phyloP scores from a whole-genome alignment of 2,113 vertebrate species.

The Otus sunia region DNA sequence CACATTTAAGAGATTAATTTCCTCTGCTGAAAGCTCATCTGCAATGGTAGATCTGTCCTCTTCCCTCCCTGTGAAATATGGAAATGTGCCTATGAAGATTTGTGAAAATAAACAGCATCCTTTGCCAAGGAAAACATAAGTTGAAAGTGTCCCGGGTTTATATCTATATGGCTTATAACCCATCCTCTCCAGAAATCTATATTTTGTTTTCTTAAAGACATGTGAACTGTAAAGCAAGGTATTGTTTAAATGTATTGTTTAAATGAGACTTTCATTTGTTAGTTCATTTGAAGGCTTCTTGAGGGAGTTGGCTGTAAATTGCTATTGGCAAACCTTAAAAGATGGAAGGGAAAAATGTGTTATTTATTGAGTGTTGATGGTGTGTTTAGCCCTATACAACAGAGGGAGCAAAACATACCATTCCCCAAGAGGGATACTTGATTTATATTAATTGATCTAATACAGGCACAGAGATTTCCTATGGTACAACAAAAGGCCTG shows the following conservation, averaged over 20 bases:
- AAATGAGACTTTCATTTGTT: constrained; percentile 1
- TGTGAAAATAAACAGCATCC: constrained; percentile 48
- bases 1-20: constrained; percentile 60
- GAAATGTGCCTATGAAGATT: constrained; percentile 24
- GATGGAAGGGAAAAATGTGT: background rate
- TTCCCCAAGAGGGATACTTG: background rate
- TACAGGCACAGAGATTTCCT: background rate
- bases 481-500: background rate
- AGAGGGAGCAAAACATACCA: background rate
- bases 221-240: background rate
- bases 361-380: background rate
- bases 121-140: constrained; percentile 23
- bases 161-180: constrained; percentile 4
- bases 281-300: constrained; percentile 28
- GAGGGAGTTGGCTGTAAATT: constrained; percentile 39
- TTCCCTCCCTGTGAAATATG: constrained; percentile 43
- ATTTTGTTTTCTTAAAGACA: background rate
- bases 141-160: background rate
- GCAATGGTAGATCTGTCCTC: constrained; percentile 18
- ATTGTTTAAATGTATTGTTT: background rate
- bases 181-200: background rate
- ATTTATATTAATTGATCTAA: background rate
- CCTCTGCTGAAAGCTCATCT: constrained; percentile 16
- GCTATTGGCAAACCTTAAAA: constrained; percentile 27
- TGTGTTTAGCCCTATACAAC: background rate